Evolutionary conservation across 2,888 invertebrate species (phyloP), one percentile per base, ranked within the genome.

Genomic region (Elysia crispata): DNA sequence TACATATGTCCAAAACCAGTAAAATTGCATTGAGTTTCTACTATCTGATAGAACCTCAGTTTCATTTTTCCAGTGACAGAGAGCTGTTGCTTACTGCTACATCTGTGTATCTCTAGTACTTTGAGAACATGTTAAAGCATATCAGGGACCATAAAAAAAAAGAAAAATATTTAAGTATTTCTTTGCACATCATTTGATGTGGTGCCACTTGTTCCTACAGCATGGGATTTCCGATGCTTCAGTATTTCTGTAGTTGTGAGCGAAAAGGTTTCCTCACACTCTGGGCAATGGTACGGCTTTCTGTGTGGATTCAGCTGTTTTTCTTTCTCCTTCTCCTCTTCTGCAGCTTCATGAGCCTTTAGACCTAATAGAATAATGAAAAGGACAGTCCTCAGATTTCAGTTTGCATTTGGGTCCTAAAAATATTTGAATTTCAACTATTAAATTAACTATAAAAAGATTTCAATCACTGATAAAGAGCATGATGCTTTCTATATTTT

Each of bases 171-270:
- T 60, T 23, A 6, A 28, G 28, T 18, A 66, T 28, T 49, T 28
- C 50, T 31, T 49, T 41, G 64, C 49, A 6, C 49, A 23, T 15
- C 1, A 64, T 28, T 5, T 49, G 41, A 76, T 64, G 15, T 66
- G 41, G 64, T 20, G 41, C 41, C 41, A 60, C 60, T 23, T 23
- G 60, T 23, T 60, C 60, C 20, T 8, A 18, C n/a, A 70, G 20
- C 11, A 77, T 88, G 88, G 11, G 86, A 83, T 81, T 89, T 96
- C 90, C 95, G 96, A 93, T 98, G 98, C 87, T 94, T 96, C 83
- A 98, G 93, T 90, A 97, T 95, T 91, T 98, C 97, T 30, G 96
- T 95, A 5, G 96, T 95, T 18, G 96, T 95, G 84, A 97, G 92
- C 87, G 94, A 93, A 80, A 97, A 92, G 6, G 93, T 94, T 86